phyloP scores from a whole-genome alignment of 2,888 invertebrate genomes.

The Arrhopalites spinosus region DNA sequence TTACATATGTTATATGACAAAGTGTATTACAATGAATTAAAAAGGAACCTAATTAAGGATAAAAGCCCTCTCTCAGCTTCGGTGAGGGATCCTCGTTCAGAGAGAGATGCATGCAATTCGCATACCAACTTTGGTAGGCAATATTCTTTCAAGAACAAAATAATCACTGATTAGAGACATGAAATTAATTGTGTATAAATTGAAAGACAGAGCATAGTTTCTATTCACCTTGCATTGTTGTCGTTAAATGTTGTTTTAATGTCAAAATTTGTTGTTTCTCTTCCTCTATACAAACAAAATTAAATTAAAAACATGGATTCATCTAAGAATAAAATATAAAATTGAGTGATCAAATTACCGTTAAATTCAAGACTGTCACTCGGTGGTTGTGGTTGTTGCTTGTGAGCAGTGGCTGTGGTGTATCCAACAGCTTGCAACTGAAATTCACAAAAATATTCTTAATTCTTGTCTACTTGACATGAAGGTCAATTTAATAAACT shows the following conservation, averaged over 20 bases:
- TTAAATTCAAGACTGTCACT: constrained; percentile 10
- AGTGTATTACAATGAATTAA: constrained; percentile 5
- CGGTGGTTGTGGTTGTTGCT: not conserved
- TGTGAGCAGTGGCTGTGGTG: constrained; percentile 17
- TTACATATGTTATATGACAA: not conserved
- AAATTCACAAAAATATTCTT: no score
- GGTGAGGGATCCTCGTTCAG: constrained; percentile 65
- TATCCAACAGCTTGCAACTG: constrained; percentile 12
- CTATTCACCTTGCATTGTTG: constrained; percentile 34
- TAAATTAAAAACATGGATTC: not conserved
- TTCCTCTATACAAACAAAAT: constrained; percentile 37
- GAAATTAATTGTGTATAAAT: not conserved
- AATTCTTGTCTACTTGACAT: no score
- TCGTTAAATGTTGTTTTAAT: constrained; percentile 45
- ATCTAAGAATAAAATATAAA: not conserved
- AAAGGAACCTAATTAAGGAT: constrained; percentile 66
- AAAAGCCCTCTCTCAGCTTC: constrained; percentile 68
- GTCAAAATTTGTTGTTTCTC: constrained; percentile 49
- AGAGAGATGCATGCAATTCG: constrained; percentile 68
- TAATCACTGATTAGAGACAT: not conserved
- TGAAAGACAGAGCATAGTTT: not conserved
- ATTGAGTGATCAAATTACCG: constrained; percentile 7
- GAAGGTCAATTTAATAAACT: no score
- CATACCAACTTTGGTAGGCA: constrained; percentile 71
- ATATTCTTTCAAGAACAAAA: constrained; percentile 60